Evolutionary conservation across 2,113 vertebrate species (phyloP).

Genomic region (Pleuronectes platessa): DNA sequence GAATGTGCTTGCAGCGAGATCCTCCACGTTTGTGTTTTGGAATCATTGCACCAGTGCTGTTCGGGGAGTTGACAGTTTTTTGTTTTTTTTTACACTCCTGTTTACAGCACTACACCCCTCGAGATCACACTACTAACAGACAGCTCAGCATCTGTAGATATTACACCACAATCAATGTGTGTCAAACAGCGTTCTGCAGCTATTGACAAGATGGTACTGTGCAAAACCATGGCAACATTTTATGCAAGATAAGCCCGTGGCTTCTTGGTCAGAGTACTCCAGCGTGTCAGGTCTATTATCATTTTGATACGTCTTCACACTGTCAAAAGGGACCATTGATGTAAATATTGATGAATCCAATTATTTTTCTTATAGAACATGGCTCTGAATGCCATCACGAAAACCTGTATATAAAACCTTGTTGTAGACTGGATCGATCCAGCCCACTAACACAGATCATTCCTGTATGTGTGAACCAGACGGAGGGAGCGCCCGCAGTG

Average conservation of each 20-base stretch:
- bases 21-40: conserved; percentile 26
- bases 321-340: conserved; percentile 63
- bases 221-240: conserved; percentile 60
- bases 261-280: conserved; percentile 46
- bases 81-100: conserved; percentile 36
- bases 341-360: conserved; percentile 59
- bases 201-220: conserved; percentile 55
- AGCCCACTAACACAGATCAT: conserved; percentile 47
- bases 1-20: not conserved
- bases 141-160: conserved; percentile 51
- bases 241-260: conserved; percentile 68
- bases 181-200: conserved; percentile 64
- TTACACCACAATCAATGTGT: conserved; percentile 43
- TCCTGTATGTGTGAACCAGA: conserved; percentile 39
- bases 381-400: conserved; percentile 36
- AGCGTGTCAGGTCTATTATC: conserved; percentile 58
- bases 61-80: conserved; percentile 27
- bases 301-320: conserved; percentile 61
- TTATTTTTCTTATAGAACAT: conserved; percentile 66
- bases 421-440: conserved; percentile 48
- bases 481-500: conserved; percentile 18
- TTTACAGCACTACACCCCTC: conserved; percentile 48
- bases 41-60: conserved; percentile 28
- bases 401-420: conserved; percentile 49
- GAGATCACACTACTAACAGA: conserved; percentile 23